Evolutionary conservation across 2,113 vertebrate species (phyloP).

Genomic region (Platysteira castanea): DNA sequence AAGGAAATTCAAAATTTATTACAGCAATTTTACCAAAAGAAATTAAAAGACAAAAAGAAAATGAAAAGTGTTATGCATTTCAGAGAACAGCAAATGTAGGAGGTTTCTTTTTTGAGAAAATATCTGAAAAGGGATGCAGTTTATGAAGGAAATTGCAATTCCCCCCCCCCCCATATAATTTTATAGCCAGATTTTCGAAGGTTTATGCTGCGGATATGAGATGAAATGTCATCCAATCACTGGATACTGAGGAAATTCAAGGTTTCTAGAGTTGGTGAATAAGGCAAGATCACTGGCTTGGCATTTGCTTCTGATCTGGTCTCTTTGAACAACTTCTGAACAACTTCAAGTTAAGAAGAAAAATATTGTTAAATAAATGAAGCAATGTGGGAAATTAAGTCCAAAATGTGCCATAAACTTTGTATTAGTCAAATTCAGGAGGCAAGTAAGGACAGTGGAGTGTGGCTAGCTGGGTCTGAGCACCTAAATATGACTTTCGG

Average conservation of each 20-base stretch:
- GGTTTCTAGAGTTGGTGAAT: not conserved
- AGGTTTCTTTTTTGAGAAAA: not conserved
- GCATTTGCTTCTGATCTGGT: not conserved
- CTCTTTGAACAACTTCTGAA: not conserved
- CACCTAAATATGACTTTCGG: not conserved
- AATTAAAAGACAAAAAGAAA: not conserved
- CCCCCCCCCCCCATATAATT: accelerated
- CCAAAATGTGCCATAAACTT: not conserved
- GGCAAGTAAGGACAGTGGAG: not conserved
- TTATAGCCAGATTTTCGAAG: not conserved
- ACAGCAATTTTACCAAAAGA: not conserved
- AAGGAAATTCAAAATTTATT: not conserved
- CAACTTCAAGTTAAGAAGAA: not conserved
- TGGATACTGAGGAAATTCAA: not conserved
- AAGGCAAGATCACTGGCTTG: not conserved
- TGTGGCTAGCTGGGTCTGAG: not conserved
- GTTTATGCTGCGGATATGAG: not conserved
- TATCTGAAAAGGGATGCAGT: not conserved
- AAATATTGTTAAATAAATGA: not conserved
- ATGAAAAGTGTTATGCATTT: not conserved
- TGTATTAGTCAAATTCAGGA: not conserved
- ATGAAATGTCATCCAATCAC: not conserved
- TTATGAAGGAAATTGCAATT: not conserved
- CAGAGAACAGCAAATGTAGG: not conserved
- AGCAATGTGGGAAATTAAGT: not conserved